These are phyloP conservation scores for Rhyzopertha dominica DNA, from an alignment of 1,140 invertebrate species.

Conservation along the genomic window DNA sequence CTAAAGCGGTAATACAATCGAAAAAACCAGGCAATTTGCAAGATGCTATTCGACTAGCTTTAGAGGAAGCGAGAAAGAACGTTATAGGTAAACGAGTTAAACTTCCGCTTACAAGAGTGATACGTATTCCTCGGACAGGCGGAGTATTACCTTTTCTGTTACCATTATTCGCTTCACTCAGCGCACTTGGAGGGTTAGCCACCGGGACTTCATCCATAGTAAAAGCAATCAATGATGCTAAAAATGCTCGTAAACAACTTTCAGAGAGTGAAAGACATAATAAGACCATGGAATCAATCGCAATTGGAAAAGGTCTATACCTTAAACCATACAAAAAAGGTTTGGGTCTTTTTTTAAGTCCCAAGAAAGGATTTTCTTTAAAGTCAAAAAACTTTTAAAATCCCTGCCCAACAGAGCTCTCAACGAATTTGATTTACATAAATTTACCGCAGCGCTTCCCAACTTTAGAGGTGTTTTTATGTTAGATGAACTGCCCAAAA, in stretches of 20 bases:
- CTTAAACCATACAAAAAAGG: constrained; percentile 41
- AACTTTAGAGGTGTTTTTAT: constrained; percentile 39
- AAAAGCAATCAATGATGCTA: constrained; percentile 38
- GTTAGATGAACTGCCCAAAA: constrained; percentile 26
- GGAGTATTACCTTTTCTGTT: constrained; percentile 38
- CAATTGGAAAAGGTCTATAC: constrained; percentile 39
- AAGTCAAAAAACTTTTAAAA: constrained; percentile 25
- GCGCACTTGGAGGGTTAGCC: constrained; percentile 36
- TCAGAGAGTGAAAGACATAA: constrained; percentile 38
- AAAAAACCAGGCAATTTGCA: no score
- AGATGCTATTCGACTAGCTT: no score
- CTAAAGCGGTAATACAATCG: no score
- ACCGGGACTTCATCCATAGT: constrained; percentile 36
- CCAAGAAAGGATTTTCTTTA: constrained; percentile 2
- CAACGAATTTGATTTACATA: constrained; percentile 30
- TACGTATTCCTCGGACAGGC: constrained; percentile 40
- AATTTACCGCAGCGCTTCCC: constrained; percentile 24
- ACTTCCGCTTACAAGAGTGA: no score
- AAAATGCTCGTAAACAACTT: constrained; percentile 31
- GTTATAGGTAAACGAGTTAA: no score
- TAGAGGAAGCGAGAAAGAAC: no score
- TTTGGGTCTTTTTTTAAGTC: constrained; percentile 18
- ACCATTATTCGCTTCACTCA: constrained; percentile 42
- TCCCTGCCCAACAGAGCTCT: constrained; percentile 20
- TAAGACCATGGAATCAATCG: constrained; percentile 36